These are phyloP conservation scores for Novumbra hubbsi DNA, from an alignment of 2,797 vertebrate genomes.

Conservation along the genomic window DNA sequence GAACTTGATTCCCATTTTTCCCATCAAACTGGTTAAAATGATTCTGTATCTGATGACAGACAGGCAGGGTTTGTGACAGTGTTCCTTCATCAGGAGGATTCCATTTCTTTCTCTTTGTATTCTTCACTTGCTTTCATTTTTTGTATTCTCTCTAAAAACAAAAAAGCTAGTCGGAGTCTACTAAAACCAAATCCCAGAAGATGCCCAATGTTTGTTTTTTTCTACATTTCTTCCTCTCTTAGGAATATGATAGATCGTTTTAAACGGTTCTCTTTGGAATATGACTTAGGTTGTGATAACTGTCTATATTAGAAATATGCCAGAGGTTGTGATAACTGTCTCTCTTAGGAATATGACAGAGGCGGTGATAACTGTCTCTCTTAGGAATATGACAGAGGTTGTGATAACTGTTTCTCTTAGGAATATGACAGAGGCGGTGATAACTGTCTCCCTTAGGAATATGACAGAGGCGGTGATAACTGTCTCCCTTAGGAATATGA, in stretches of 20 bases:
- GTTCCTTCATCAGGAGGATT: slow-evolving; percentile 2
- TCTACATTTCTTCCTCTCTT: not conserved
- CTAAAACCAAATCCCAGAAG: not conserved
- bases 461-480: not conserved
- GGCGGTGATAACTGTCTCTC: not conserved
- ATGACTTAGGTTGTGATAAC: not conserved
- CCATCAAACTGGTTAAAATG: not conserved
- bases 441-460: not conserved
- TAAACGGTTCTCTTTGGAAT: not conserved
- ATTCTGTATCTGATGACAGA: slow-evolving; percentile 1
- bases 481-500: slow-evolving; percentile 4
- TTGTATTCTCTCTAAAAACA: not conserved
- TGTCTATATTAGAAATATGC: not conserved
- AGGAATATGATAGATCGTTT: not conserved
- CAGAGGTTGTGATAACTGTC: not conserved
- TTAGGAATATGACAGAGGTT: not conserved
- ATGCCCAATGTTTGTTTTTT: not conserved
- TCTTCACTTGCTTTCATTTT: not conserved
- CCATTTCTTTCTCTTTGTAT: slow-evolving; percentile 3
- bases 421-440: not conserved
- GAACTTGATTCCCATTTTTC: not conserved
- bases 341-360: slow-evolving; percentile 6
- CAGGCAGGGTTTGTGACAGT: not conserved
- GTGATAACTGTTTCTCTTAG: not conserved
- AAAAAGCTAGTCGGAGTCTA: not conserved